Base-by-base conservation (phyloP, 2,888 invertebrate genomes). In the Apoda limacodes region DNA sequence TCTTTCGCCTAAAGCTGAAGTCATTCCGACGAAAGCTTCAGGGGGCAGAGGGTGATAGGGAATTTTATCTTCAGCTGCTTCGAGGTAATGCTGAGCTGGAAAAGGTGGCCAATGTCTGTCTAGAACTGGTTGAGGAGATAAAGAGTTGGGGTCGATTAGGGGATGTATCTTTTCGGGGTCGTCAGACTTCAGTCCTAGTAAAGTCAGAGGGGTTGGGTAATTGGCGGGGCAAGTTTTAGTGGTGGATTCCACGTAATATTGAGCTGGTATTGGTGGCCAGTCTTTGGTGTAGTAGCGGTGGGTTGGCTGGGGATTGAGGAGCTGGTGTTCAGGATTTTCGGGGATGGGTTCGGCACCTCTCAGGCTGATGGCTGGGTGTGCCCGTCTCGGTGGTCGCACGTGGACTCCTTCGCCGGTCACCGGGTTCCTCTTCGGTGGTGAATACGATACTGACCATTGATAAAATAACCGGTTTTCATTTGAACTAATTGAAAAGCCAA, bases 361-460 rank as follows among this genome's bases (percentile, higher is more conserved):
- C 63, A 60, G 67, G 63, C 64, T 55, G 67, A 68, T 68, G 48
- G 62, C 71, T 37, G 81, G 71, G 59, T 74, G 72, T 59, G 72
- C 67, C 49, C 81, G 74, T 37, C 82, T 72, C 60, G 52, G 66
- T 54, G 78, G 80, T 65, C 74, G 76, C 66, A 84, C 59, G 55
- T 60, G 58, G 61, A 85, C 76, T 55, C 84, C 85, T 59, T 83
- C 83, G 57, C 85, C 85, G 52, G 85, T 85, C 71, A 85, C 85
- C 50, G 84, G 85, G 58, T 85, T 85, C 76, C 85, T 83, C 71
- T 80, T 76, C 80, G 84, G 75, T 60, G 72, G 78, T 51, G 58
- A 53, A 67, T 67, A 76, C 48, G 62, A 63, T 47, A 65, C 78
- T 78, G 70, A 72, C 63, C 74, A 74, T 70, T 69, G 51, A 70